These are phyloP conservation scores for Distichodus sexfasciatus DNA, from an alignment of 2,797 vertebrate genomes.

Conservation along the genomic window DNA sequence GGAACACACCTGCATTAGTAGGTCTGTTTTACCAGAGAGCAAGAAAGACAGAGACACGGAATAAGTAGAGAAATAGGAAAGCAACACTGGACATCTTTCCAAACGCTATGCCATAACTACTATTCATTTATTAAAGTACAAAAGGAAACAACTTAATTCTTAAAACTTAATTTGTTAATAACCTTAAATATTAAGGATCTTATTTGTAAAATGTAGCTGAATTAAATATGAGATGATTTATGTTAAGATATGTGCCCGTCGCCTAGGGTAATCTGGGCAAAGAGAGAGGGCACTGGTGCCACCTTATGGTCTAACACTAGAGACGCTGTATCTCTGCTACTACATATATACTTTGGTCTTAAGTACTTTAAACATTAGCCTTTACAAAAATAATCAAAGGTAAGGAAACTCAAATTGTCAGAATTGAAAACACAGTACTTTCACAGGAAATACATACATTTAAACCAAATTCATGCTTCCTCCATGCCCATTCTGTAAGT, in stretches of 20 bases:
- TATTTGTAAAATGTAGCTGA: background rate
- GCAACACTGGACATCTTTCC: background rate
- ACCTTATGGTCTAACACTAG: constrained; percentile 37
- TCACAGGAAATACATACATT: background rate
- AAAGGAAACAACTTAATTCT: background rate
- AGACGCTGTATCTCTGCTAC: too few relatives aligned
- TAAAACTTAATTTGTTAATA: too few relatives aligned
- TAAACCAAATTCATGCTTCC: too few relatives aligned
- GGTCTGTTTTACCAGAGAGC: constrained; percentile 16
- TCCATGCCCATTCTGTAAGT: too few relatives aligned
- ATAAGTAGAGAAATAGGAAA: background rate
- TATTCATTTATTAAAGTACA: too few relatives aligned
- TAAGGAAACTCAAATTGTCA: too few relatives aligned
- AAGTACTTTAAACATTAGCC: background rate
- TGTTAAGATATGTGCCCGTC: background rate
- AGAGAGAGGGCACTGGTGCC: constrained; percentile 32
- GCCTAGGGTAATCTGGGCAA: background rate
- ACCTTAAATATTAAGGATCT: background rate
- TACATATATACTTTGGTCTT: too few relatives aligned
- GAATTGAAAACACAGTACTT: too few relatives aligned
- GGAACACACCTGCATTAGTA: constrained; percentile 68
- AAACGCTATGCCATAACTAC: too few relatives aligned
- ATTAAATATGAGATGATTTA: background rate
- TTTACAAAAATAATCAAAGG: too few relatives aligned
- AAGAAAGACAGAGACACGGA: background rate